These are phyloP conservation scores for Melanotaenia maccullochi DNA, from an alignment of 2,797 vertebrate species.

Conservation along the genomic window DNA sequence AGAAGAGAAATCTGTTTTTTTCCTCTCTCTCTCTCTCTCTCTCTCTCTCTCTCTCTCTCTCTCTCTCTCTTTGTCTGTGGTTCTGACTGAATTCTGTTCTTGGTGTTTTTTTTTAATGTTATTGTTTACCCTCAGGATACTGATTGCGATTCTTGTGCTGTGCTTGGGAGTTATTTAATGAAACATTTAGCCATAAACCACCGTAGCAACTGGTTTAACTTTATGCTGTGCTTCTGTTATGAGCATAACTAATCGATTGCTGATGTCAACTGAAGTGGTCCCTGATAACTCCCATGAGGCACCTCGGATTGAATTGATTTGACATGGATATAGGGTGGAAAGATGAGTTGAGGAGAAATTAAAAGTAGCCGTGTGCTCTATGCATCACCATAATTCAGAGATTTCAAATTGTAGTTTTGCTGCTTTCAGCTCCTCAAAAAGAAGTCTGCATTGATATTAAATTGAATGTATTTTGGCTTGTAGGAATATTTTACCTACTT, in stretches of 20 bases:
- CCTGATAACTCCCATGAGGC: slow-evolving; percentile 35
- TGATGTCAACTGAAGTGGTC: slow-evolving; percentile 42
- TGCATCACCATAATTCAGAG: not conserved
- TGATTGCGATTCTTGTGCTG: slow-evolving; percentile 29
- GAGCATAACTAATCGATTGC: slow-evolving; percentile 60
- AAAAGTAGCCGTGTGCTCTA: not conserved
- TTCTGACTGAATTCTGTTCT: slow-evolving; percentile 34
- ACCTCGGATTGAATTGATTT: slow-evolving; percentile 48
- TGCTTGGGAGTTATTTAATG: slow-evolving; percentile 29
- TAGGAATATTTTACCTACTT: too few species aligned
- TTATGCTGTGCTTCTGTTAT: slow-evolving; percentile 39
- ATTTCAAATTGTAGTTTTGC: not conserved
- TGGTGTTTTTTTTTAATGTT: slow-evolving; percentile 14
- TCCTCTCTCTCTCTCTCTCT: not conserved
- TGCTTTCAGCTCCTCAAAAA: not conserved
- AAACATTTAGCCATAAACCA: slow-evolving; percentile 31
- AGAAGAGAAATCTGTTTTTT: slow-evolving; percentile 18
- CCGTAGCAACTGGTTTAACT: slow-evolving; percentile 38
- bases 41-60: not conserved
- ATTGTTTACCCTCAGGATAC: slow-evolving; percentile 39
- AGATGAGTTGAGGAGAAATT: slow-evolving; percentile 10
- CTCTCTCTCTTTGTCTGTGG: not conserved
- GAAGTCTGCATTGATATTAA: not conserved
- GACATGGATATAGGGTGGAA: slow-evolving; percentile 17
- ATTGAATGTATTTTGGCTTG: not conserved